Percentiles rank a stretch among this genome's conserved stretches.
These are phyloP conservation scores for Salminus brasiliensis DNA, from an alignment of 2,113 vertebrate species.

Conservation along the genomic window DNA sequence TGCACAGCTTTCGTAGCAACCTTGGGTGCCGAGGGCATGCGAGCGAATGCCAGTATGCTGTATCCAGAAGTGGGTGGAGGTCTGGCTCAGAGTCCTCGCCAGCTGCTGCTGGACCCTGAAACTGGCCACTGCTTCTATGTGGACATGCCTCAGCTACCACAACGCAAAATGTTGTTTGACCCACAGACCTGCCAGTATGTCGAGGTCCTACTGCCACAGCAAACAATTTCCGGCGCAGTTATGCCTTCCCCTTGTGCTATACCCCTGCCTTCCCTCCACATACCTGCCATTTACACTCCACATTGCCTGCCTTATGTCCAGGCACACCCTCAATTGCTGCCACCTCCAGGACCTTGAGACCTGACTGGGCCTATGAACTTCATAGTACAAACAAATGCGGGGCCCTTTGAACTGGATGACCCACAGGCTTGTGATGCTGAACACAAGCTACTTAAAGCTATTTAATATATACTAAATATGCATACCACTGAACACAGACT, in stretches of 20 bases:
- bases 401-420: constrained; percentile 1
- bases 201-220: constrained; percentile 80
- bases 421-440: constrained; percentile 5
- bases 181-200: constrained; percentile 87
- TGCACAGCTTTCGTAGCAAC: constrained; percentile 48
- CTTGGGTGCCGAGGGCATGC: constrained; percentile 41
- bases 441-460: constrained; percentile 33
- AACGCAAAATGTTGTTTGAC: constrained; percentile 83
- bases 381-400: constrained; percentile 5
- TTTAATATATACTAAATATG: constrained; percentile 28
- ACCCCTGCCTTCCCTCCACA: constrained; percentile 50
- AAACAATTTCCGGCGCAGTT: constrained; percentile 50
- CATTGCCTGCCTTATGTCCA: constrained; percentile 52
- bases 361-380: not conserved
- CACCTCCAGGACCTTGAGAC: constrained; percentile 49
- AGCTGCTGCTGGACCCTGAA: constrained; percentile 79
- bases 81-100: constrained; percentile 53
- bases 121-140: constrained; percentile 81
- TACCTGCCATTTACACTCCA: constrained; percentile 65
- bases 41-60: constrained; percentile 9
- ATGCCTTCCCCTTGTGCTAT: constrained; percentile 68
- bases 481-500: not conserved
- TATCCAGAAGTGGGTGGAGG: constrained; percentile 32
- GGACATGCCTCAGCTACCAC: constrained; percentile 73
- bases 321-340: constrained; percentile 45